These are phyloP conservation scores for Morone chrysops DNA, from an alignment of 2,113 vertebrate species.

Conservation along the genomic window DNA sequence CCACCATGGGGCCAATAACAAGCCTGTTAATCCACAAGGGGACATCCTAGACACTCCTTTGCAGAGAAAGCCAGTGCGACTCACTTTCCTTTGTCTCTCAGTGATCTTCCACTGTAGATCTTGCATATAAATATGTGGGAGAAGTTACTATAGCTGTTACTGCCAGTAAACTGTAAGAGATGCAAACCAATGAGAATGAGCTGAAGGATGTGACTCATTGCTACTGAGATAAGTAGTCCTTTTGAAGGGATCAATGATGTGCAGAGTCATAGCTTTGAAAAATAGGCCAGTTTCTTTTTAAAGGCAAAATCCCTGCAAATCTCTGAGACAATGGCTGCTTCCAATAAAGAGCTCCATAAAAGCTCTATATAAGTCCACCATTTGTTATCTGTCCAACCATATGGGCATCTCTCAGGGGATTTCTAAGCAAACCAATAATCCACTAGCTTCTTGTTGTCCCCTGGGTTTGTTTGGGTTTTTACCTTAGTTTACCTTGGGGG, in stretches of 20 bases:
- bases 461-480: conserved; percentile 12
- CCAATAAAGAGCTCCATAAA: conserved; percentile 61
- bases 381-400: conserved; percentile 65
- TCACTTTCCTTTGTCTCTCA: conserved; percentile 58
- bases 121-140: conserved; percentile 11
- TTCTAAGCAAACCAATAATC: conserved; percentile 48
- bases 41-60: conserved; percentile 58
- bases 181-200: conserved; percentile 42
- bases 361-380: conserved; percentile 47
- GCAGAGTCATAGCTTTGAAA: conserved; percentile 74
- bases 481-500: conserved; percentile 35
- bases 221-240: conserved; percentile 66
- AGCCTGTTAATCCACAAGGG: conserved; percentile 64
- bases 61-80: conserved; percentile 38
- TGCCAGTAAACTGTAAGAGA: conserved; percentile 40
- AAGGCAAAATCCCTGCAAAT: conserved; percentile 75
- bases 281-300: conserved; percentile 77
- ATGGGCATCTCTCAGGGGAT: conserved; percentile 55
- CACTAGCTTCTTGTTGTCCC: conserved; percentile 25
- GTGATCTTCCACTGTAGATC: conserved; percentile 38
- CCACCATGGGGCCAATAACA: conserved; percentile 69
- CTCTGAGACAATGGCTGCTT: conserved; percentile 71
- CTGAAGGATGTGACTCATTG: conserved; percentile 68
- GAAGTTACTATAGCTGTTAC: conserved; percentile 19
- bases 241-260: conserved; percentile 73